phyloP scores from a whole-genome alignment of 2,113 vertebrate species.

The Mormoops blainvillei region DNA sequence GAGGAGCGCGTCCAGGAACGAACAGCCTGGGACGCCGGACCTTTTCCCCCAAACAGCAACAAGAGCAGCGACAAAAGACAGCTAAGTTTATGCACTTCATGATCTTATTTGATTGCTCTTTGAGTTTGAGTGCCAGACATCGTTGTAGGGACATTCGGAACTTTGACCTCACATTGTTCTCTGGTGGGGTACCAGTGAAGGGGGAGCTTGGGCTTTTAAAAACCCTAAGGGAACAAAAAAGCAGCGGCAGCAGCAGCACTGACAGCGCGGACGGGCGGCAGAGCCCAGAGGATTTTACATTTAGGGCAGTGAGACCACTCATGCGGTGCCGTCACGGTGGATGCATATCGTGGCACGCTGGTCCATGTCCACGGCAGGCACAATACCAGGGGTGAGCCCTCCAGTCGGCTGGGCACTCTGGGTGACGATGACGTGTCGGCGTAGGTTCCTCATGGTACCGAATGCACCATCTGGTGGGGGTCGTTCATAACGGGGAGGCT shows the following conservation, averaged over 20 bases:
- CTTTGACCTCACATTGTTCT: not conserved
- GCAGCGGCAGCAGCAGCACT: not conserved
- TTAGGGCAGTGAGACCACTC: not conserved
- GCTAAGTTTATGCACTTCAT: not conserved
- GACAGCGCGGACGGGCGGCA: no score
- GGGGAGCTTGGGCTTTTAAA: no score
- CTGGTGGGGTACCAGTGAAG: not conserved
- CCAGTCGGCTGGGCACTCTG: no score
- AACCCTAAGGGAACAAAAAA: no score
- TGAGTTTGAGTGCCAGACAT: not conserved
- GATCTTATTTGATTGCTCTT: not conserved
- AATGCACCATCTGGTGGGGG: not conserved
- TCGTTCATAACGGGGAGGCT: no score
- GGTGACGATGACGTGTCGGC: no score
- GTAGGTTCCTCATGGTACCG: no score
- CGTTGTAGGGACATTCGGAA: not conserved
- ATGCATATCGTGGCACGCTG: rapidly evolving
- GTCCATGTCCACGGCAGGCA: not conserved
- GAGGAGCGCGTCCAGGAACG: not conserved
- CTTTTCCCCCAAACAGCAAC: not conserved
- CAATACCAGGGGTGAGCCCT: no score
- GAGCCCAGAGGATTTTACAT: not conserved
- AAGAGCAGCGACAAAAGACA: not conserved
- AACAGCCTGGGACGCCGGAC: not conserved
- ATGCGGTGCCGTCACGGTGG: rapidly evolving